These are phyloP conservation scores for Agrotis ipsilon DNA, from an alignment of 2,888 invertebrate genomes.

Conservation along the genomic window DNA sequence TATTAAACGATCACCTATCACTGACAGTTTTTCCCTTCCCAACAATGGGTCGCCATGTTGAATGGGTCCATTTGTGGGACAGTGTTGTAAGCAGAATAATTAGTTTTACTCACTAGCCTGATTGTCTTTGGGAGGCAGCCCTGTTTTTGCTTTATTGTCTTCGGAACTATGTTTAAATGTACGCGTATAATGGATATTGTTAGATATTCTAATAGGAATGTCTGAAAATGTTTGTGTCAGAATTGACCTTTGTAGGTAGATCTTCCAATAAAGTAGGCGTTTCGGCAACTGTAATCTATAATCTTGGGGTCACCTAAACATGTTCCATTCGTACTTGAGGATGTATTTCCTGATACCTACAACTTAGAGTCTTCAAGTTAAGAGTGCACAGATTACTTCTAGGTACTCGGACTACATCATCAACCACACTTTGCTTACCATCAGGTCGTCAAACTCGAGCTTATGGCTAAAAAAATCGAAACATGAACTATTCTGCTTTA, in stretches of 20 bases:
- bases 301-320: too few relatives aligned
- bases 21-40: constrained; percentile 65
- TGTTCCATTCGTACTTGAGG: too few relatives aligned
- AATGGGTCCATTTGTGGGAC: constrained; percentile 68
- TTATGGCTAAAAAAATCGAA: too few relatives aligned
- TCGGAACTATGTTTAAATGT: constrained; percentile 35
- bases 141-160: constrained; percentile 60
- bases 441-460: too few relatives aligned
- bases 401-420: too few relatives aligned
- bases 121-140: constrained; percentile 62
- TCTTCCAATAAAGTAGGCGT: not conserved
- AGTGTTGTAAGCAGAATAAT: constrained; percentile 66
- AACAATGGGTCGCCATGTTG: constrained; percentile 69
- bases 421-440: too few relatives aligned
- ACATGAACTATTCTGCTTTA: too few relatives aligned
- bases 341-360: too few relatives aligned
- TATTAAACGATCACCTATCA: constrained; percentile 57
- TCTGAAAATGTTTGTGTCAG: not conserved
- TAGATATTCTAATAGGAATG: constrained; percentile 7
- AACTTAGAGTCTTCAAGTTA: too few relatives aligned
- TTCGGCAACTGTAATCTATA: too few relatives aligned
- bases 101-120: constrained; percentile 47
- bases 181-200: constrained; percentile 44
- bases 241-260: not conserved
- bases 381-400: too few relatives aligned